Evolutionary conservation across 2,113 vertebrate genomes (phyloP).

Genomic region (Oryzias curvinotus): DNA sequence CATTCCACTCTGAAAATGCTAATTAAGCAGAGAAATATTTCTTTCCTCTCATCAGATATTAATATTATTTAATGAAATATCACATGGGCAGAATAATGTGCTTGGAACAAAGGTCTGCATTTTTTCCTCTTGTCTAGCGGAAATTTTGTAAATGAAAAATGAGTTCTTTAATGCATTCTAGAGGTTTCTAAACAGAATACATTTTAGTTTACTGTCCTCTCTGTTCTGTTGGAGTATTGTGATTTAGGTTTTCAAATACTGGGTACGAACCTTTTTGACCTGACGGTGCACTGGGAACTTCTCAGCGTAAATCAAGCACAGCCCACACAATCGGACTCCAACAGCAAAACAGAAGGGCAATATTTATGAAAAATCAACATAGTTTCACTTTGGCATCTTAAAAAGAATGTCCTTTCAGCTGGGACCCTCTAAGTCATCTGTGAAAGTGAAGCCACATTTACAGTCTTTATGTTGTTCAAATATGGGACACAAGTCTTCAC

Average conservation of each 20-base stretch:
- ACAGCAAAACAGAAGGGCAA: background rate
- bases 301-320: conserved; percentile 6
- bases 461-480: conserved; percentile 16
- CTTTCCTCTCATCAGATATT: conserved; percentile 20
- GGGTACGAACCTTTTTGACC: conserved; percentile 16
- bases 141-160: no score
- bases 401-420: background rate
- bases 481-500: conserved; percentile 24
- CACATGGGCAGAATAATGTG: conserved; percentile 2
- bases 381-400: background rate
- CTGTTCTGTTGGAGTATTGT: no score
- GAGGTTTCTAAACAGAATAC: background rate
- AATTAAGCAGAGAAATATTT: conserved; percentile 27
- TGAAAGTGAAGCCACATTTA: background rate
- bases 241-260: background rate
- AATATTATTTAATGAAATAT: conserved; percentile 2
- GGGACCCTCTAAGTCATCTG: background rate
- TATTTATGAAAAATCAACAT: conserved; percentile 13
- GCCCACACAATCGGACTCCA: background rate
- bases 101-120: conserved; percentile 7
- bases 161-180: no score
- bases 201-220: no score
- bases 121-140: no score
- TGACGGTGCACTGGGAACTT: background rate
- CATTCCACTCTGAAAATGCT: conserved; percentile 18